These are phyloP conservation scores for Drosophila prolongata DNA, from an alignment of 2,888 invertebrate genomes.

Conservation along the genomic window DNA sequence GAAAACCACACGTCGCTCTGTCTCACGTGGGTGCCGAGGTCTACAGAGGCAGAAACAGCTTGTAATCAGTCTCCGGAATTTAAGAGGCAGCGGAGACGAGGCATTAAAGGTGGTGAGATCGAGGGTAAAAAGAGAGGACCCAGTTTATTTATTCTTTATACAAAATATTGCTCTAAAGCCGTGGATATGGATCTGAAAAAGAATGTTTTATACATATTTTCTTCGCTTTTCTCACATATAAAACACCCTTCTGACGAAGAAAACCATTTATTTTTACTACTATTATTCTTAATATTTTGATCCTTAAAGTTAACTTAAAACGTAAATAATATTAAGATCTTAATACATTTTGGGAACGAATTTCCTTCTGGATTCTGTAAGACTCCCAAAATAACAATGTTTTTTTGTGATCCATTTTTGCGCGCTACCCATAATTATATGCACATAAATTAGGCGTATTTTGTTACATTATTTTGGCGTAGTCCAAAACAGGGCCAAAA, in stretches of 20 bases:
- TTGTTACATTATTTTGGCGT: slow-evolving; percentile 30
- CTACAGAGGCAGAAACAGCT: slow-evolving; percentile 23
- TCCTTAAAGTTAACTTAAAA: too few relatives aligned
- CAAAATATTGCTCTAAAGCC: too few relatives aligned
- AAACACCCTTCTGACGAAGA: too few relatives aligned
- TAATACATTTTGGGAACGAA: neutral
- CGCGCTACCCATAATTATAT: slow-evolving; percentile 9
- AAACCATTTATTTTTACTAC: too few relatives aligned
- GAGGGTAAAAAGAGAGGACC: neutral
- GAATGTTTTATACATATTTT: too few relatives aligned
- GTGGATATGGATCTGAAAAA: too few relatives aligned
- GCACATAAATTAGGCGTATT: slow-evolving; percentile 31
- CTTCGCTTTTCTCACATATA: too few relatives aligned
- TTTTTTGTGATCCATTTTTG: slow-evolving; percentile 5
- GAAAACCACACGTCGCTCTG: slow-evolving; percentile 21
- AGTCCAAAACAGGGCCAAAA: slow-evolving; percentile 20
- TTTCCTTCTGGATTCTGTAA: neutral
- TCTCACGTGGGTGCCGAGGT: slow-evolving; percentile 38
- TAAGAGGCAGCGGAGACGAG: neutral
- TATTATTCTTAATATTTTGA: too few relatives aligned
- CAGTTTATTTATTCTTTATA: neutral
- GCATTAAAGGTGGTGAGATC: neutral
- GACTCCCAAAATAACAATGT: neutral
- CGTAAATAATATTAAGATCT: neutral
- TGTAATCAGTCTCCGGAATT: slow-evolving; percentile 8